Base-by-base conservation (phyloP, 2,888 invertebrate species). In the Malthinus seriepunctatus region DNA sequence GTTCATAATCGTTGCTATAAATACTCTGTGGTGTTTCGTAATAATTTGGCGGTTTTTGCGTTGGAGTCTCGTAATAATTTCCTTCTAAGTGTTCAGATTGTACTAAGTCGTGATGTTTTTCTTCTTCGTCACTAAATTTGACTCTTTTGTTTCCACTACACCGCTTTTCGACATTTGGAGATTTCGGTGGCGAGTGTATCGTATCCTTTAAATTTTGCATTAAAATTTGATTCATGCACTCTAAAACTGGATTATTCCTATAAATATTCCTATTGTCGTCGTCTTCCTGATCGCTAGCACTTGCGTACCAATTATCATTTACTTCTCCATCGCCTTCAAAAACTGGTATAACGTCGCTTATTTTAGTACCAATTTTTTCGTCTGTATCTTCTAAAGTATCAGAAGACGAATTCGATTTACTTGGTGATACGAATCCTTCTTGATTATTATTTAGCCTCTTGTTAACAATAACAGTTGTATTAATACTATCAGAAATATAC, bases 141-240 rank as follows among this genome's bases (percentile, higher is more conserved):
- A 79, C 79, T 50, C 73, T 68, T 67, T 79, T 74, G 31, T 63
- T 65, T 56, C 71, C 76, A 10, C 56, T 48, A 2, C 63, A 56
- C 64, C 77, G 77, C 31, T 77, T 63, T 55, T 78, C 78, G 11
- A 74, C 64, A 14, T 72, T 75, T 5, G 79, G 79, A 5, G 77
- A 77, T 71, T 79, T 79, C 1, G 79, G 79, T 8, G 79, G 79
- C 0, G 79, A 78, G 63, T 70, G 73, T 37, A 75, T 66, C 0
- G 71, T 55, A 58, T 84, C 84, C 59, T 83, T 83, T 69, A 83
- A 83, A 73, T 92, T 91, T 68, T 91, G 88, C 32, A 93, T 78
- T 35, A 93, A 79, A 68, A 93, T 93, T 78, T 90, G 92, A 79
- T 92, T 92, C 64, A 93, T 91, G 72, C 92, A 92, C 76, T 93